Evolutionary conservation across 2,797 vertebrate species (phyloP).

Genomic region (Eulemur mongoz): DNA sequence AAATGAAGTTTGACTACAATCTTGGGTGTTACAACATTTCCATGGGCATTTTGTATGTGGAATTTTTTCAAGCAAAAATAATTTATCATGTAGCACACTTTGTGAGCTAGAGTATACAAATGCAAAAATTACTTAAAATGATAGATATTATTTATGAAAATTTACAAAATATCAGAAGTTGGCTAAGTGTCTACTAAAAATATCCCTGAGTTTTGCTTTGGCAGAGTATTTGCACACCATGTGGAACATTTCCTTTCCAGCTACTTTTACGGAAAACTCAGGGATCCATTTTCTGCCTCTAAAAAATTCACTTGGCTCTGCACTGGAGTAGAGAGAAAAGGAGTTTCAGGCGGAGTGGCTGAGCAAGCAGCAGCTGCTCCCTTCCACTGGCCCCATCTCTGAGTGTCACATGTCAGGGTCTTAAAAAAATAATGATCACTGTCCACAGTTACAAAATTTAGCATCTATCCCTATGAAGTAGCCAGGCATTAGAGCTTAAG

Average conservation of each 20-base stretch:
- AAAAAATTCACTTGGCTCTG: background rate
- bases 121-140: background rate
- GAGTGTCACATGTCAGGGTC: background rate
- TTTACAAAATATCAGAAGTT: background rate
- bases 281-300: background rate
- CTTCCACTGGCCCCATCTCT: conserved; percentile 26
- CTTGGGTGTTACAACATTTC: background rate
- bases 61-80: background rate
- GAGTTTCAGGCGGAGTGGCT: background rate
- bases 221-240: background rate
- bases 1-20: background rate
- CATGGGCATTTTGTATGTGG: background rate
- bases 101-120: background rate
- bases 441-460: conserved; percentile 10
- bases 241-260: conserved; percentile 19
- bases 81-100: background rate
- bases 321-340: background rate
- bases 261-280: background rate
- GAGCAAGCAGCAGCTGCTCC: conserved; percentile 67
- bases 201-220: background rate
- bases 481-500: background rate
- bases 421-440: background rate
- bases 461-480: background rate
- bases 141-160: background rate
- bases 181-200: background rate